Conservation (phyloP, 1,140 invertebrate species). For the Dinoponera quadriceps region DNA sequence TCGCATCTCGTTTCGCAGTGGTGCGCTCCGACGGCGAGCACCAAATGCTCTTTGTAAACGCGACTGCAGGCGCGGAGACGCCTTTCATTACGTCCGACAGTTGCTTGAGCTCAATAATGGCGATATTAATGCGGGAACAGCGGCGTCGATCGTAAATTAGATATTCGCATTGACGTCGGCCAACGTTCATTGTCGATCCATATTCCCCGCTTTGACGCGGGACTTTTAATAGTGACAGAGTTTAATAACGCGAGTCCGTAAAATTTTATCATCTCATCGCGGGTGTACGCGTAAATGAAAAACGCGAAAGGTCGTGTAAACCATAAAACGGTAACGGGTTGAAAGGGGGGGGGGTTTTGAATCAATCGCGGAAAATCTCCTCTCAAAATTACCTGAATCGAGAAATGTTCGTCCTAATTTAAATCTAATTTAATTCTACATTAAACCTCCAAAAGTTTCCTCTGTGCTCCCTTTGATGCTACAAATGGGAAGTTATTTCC, state of each 20-base stretch:
- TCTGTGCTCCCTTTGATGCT: too few species aligned
- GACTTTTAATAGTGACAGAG: conserved; percentile 43
- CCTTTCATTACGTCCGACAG: conserved; percentile 49
- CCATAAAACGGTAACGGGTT: not conserved
- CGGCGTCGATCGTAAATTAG: conserved; percentile 60
- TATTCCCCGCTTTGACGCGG: conserved; percentile 36
- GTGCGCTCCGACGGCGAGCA: conserved; percentile 5
- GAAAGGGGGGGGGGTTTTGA: not conserved
- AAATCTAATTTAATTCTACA: too few species aligned
- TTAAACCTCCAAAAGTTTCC: too few species aligned
- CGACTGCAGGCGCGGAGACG: conserved; percentile 12
- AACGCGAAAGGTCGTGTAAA: conserved; percentile 1
- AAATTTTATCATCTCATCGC: conserved; percentile 42
- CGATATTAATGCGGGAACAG: conserved; percentile 57
- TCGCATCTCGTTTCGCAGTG: conserved; percentile 20
- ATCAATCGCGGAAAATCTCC: not conserved
- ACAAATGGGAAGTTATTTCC: too few species aligned
- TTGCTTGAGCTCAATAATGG: conserved; percentile 54
- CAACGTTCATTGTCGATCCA: conserved; percentile 40
- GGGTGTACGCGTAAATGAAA: not conserved
- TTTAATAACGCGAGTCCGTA: conserved; percentile 55
- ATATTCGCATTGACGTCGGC: conserved; percentile 53
- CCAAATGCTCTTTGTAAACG: conserved; percentile 63
- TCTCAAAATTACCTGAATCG: not conserved
- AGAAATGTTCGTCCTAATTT: too few species aligned